phyloP scores from a whole-genome alignment of 2,888 invertebrate genomes.

The Pinctada fucata region DNA sequence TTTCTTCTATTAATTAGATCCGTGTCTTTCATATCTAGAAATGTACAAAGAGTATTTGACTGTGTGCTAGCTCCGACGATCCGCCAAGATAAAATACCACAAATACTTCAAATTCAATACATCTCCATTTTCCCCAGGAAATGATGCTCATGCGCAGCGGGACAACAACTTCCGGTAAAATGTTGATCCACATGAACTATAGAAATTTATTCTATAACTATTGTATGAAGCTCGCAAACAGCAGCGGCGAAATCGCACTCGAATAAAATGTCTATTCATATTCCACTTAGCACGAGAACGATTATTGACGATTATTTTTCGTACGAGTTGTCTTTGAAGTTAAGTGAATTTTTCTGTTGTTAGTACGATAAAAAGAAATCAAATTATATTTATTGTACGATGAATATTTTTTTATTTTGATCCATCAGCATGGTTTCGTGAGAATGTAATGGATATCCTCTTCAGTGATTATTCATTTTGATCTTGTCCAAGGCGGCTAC shows the following conservation, averaged over 20 bases:
- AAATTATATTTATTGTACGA: constrained; percentile 22
- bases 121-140: constrained; percentile 28
- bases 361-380: constrained; percentile 15
- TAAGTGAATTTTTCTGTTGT: constrained; percentile 37
- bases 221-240: constrained; percentile 23
- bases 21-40: no score
- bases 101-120: constrained; percentile 37
- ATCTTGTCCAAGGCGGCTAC: no score
- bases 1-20: no score
- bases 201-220: constrained; percentile 23
- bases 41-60: no score
- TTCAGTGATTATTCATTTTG: no score
- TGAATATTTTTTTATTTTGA: no score
- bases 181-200: constrained; percentile 25
- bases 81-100: constrained; percentile 15
- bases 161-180: constrained; percentile 40
- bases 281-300: constrained; percentile 15
- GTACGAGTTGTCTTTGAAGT: constrained; percentile 31
- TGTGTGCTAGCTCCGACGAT: no score
- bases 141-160: constrained; percentile 33
- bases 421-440: no score
- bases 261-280: constrained; percentile 20
- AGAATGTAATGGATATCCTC: no score
- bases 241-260: constrained; percentile 13
- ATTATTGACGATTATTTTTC: constrained; percentile 22